Conservation (phyloP, 2,797 vertebrate species). For the Oreochromis grahami region DNA sequence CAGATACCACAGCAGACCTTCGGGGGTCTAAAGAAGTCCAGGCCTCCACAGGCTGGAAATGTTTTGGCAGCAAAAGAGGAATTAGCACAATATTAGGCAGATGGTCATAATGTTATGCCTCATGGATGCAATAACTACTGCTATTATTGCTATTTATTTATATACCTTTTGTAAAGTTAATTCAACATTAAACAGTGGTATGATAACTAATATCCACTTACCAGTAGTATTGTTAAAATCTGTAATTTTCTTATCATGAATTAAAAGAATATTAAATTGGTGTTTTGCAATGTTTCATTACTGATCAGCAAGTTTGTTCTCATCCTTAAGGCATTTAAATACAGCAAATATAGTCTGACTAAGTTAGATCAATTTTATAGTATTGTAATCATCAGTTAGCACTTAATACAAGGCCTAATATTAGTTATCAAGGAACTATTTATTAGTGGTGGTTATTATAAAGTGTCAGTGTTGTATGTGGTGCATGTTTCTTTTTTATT, state of each 20-base stretch:
- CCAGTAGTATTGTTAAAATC: neutral
- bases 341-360: neutral
- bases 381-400: neutral
- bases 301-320: neutral
- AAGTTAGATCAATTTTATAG: neutral
- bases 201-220: neutral
- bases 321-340: neutral
- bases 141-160: neutral
- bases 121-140: neutral
- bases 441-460: neutral
- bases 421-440: neutral
- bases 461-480: neutral
- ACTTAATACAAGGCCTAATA: fast-evolving
- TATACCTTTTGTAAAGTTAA: neutral
- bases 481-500: neutral
- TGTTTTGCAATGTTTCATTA: neutral
- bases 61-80: neutral
- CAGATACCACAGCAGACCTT: neutral
- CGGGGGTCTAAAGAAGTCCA: neutral
- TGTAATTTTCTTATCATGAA: neutral
- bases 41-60: neutral
- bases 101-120: neutral
- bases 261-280: neutral
- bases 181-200: neutral
- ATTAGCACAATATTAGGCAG: neutral